These are phyloP conservation scores for Aldabrachelys gigantea DNA, from an alignment of 2,113 vertebrate species.

Conservation along the genomic window DNA sequence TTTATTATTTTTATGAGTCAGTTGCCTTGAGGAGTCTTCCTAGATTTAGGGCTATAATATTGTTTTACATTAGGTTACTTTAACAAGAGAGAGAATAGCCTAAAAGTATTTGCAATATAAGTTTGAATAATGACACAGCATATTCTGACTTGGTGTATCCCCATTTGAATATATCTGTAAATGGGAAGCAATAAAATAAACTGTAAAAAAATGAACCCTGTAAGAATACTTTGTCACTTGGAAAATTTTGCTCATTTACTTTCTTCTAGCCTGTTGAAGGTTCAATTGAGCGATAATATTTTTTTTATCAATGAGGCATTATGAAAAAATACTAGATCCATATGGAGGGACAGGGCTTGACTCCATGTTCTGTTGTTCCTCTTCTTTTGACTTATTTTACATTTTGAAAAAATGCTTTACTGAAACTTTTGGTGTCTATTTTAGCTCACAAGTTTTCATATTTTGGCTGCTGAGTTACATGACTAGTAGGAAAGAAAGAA, in stretches of 20 bases:
- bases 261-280: neutral
- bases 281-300: neutral
- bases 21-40: neutral
- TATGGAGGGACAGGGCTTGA: neutral
- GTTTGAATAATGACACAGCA: neutral
- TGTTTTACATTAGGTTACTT: neutral
- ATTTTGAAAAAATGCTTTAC: neutral
- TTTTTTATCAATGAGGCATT: neutral
- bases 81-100: neutral
- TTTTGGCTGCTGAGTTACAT: neutral
- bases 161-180: neutral
- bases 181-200: neutral
- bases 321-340: neutral
- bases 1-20: neutral
- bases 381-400: neutral
- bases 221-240: neutral
- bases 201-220: neutral
- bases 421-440: neutral
- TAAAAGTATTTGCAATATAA: neutral
- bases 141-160: neutral
- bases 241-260: neutral
- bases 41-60: neutral
- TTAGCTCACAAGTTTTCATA: neutral
- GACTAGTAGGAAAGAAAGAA: neutral
- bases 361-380: neutral